phyloP scores from a whole-genome alignment of 2,888 invertebrate species.

The Acrocera orbiculus region DNA sequence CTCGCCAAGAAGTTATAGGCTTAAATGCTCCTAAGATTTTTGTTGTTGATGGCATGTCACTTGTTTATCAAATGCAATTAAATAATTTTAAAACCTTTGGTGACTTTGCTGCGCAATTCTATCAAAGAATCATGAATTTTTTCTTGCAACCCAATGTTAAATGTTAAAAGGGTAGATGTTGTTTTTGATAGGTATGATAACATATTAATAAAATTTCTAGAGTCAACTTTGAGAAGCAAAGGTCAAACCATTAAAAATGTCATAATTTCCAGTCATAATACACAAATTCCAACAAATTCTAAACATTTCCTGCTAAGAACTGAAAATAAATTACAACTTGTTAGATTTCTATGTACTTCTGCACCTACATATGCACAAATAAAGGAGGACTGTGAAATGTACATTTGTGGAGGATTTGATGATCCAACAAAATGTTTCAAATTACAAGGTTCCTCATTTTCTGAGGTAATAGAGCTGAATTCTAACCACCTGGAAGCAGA shows the following conservation, averaged over 20 bases:
- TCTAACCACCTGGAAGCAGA: too few species aligned
- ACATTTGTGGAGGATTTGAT: slow-evolving; percentile 1
- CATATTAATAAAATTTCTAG: neutral
- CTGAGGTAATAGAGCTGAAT: slow-evolving; percentile 1
- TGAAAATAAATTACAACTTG: neutral
- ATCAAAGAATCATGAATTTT: too few species aligned
- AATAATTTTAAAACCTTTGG: neutral
- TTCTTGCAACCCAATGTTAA: too few species aligned
- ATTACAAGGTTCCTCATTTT: slow-evolving; percentile 1
- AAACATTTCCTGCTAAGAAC: neutral
- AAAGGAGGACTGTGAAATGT: neutral
- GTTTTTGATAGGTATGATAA: neutral
- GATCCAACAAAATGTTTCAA: too few species aligned
- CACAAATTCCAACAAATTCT: too few species aligned
- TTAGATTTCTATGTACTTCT: too few species aligned
- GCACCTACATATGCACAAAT: neutral
- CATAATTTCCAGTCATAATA: neutral
- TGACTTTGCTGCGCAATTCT: neutral
- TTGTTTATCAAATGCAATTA: neutral
- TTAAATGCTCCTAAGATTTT: neutral
- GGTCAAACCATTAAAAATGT: neutral
- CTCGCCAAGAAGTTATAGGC: neutral
- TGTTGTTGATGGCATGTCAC: neutral
- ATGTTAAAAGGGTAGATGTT: neutral
- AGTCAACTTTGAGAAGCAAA: slow-evolving; percentile 1